Percentiles rank a stretch among this genome's conserved stretches.
Conservation (phyloP, 2,888 invertebrate species). For the Spisula subtruncata region DNA sequence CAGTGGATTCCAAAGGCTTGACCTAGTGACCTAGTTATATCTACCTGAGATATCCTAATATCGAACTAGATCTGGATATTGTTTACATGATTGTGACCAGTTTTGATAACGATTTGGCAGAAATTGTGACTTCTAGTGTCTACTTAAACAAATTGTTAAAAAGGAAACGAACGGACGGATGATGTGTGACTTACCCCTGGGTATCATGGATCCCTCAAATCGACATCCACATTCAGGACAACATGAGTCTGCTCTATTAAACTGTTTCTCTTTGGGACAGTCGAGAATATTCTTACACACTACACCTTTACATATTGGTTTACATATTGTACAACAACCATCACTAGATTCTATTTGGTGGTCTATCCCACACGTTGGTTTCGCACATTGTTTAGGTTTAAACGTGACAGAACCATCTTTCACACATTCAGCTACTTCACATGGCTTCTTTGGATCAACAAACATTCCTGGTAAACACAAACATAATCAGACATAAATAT, state of each 20-base stretch:
- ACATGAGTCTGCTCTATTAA: constrained; percentile 5
- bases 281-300: not conserved
- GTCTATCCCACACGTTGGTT: not conserved
- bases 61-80: too few species aligned
- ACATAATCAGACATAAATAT: too few species aligned
- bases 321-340: constrained; percentile 26
- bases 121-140: too few species aligned
- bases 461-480: constrained; percentile 7
- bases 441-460: constrained; percentile 20
- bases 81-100: too few species aligned
- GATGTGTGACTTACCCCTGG: not conserved
- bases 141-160: too few species aligned
- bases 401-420: not conserved
- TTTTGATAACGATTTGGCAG: too few species aligned
- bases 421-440: constrained; percentile 26
- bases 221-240: constrained; percentile 38
- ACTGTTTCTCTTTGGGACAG: not conserved
- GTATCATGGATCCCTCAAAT: constrained; percentile 7
- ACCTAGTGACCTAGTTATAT: too few species aligned
- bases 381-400: not conserved
- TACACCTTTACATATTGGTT: not conserved
- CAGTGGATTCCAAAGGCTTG: too few species aligned
- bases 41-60: too few species aligned
- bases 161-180: too few species aligned
- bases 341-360: not conserved